Conservation (phyloP, 1,140 invertebrate species). For the Drosophila insularis region DNA sequence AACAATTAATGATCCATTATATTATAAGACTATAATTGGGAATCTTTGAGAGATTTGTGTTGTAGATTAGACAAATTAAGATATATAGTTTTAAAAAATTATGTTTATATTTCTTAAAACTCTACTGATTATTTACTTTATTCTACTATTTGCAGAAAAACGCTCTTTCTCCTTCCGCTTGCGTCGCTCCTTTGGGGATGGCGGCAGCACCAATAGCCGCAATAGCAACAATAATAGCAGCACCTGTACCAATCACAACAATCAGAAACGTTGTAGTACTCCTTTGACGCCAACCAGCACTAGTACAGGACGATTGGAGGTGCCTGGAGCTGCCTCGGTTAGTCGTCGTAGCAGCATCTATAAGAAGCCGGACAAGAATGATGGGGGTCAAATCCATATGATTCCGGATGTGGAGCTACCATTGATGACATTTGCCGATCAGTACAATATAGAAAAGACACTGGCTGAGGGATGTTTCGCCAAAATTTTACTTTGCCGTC, state of each 20-base stretch:
- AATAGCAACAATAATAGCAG: constrained; percentile 81
- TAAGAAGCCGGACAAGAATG: constrained; percentile 73
- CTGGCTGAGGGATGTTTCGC: constrained; percentile 89
- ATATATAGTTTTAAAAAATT: too few relatives aligned
- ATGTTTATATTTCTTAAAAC: too few relatives aligned
- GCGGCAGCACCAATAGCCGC: constrained; percentile 75
- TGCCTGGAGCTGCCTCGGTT: constrained; percentile 63
- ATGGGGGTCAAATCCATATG: constrained; percentile 82
- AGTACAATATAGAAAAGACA: constrained; percentile 87
- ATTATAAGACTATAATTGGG: too few relatives aligned
- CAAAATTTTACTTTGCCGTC: constrained; percentile 86
- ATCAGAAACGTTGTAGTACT: constrained; percentile 73
- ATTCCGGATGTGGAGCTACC: constrained; percentile 85
- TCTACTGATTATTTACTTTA: not conserved
- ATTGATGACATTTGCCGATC: constrained; percentile 84
- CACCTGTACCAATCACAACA: constrained; percentile 78
- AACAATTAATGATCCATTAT: too few relatives aligned
- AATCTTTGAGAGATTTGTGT: too few relatives aligned
- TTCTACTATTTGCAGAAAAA: constrained; percentile 65
- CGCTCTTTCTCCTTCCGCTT: constrained; percentile 79
- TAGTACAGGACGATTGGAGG: constrained; percentile 67
- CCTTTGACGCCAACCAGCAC: constrained; percentile 74
- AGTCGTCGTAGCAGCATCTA: constrained; percentile 79
- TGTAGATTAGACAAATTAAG: too few relatives aligned
- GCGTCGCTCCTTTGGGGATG: constrained; percentile 75